These are phyloP conservation scores for Eulemur rubriventer DNA, from an alignment of 2,797 vertebrate species.

Conservation along the genomic window DNA sequence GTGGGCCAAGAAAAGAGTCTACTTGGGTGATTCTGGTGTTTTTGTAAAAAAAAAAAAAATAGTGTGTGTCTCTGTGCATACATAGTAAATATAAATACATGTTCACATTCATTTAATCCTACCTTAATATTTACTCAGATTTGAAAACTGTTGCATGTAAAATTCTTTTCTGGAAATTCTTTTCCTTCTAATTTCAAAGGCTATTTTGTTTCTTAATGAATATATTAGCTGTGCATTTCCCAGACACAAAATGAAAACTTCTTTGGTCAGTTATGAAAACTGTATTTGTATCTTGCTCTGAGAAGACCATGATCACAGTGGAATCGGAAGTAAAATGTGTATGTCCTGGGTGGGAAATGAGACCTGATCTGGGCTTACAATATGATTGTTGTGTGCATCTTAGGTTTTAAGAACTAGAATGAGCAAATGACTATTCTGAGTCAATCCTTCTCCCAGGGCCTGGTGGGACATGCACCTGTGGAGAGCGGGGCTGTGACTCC, in stretches of 20 bases:
- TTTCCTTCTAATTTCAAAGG: slow-evolving; percentile 32
- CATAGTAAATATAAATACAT: neutral
- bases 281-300: neutral
- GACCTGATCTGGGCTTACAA: neutral
- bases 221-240: slow-evolving; percentile 34
- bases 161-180: slow-evolving; percentile 31
- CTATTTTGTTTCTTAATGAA: slow-evolving; percentile 23
- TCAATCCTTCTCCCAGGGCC: neutral
- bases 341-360: neutral
- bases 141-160: neutral
- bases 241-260: neutral
- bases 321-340: neutral
- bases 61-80: neutral
- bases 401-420: neutral
- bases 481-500: neutral
- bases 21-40: neutral
- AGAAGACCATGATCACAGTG: neutral
- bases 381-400: neutral
- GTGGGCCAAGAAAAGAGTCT: neutral
- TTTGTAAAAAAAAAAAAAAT: neutral
- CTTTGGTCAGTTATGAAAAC: neutral
- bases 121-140: neutral
- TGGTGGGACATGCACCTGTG: neutral
- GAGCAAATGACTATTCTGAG: too few species aligned
- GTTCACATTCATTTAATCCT: neutral